Base-by-base conservation (phyloP, 2,113 vertebrate species). In the Lepidothrix coronata region DNA sequence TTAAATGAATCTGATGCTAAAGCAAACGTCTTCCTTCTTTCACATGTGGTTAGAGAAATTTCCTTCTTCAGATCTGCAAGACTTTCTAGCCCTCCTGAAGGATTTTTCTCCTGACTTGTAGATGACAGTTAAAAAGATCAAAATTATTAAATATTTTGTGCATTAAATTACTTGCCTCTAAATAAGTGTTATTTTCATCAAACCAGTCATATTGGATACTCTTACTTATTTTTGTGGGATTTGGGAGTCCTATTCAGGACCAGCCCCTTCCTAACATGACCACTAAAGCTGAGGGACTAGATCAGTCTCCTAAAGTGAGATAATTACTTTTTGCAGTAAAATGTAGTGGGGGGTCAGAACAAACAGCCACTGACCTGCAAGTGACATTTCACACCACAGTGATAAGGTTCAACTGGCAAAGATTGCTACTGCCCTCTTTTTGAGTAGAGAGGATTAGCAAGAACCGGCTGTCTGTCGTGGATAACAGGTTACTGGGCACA, bases 341-440 rank as follows among this genome's bases (percentile, higher is more conserved):
- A 75, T 11, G 2, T 16, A 35, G 59, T 5, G 24, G 22, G 21
- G 33, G 18, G 9, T 70, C 5, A 1, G 55, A 58, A 70, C 2
- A 8, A 88, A 35, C 22, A n/a, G 63, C 63, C 72, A 30, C 43
- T 49, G 68, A 77, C 78, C 71, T 76, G 49, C 61, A 70, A 11
- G 27, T 5, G 8, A 18, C 58, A 70, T 68, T 83, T 92, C 6
- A 6, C 88, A 93, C 67, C 46, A 49, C 44, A 31, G 23, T 6
- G 13, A 17, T 71, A 87, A 87, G 78, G 62, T 75, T 81, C 90
- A 89, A n/a, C 35, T 51, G 41, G 61, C 70, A 83, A 88, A 93
- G 94, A 58, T 72, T 92, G 91, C 91, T 97, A 62, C 88, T 93
- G 92, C 92, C 95, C 91, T 95, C 92, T 92, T 76, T 93, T 90